Conservation (phyloP, 2,888 invertebrate species). For the Scelioninae gen. 1 region DNA sequence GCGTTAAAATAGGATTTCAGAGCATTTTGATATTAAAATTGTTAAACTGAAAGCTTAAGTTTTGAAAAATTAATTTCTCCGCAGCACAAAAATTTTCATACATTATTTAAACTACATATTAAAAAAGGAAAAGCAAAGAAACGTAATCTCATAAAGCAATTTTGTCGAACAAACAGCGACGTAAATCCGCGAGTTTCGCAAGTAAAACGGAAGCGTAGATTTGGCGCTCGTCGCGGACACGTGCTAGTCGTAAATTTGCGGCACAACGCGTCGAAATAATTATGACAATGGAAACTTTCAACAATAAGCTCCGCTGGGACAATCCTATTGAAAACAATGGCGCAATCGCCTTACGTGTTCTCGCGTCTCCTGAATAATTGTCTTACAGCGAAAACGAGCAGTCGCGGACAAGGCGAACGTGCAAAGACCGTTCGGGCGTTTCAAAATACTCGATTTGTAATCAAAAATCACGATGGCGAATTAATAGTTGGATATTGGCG, state of each 20-base stretch:
- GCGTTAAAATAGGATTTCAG: too few species aligned
- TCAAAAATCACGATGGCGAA: slow-evolving; percentile 30
- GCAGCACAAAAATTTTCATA: too few species aligned
- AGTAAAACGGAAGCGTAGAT: slow-evolving; percentile 31
- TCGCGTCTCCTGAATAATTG: slow-evolving; percentile 56
- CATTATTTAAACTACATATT: too few species aligned
- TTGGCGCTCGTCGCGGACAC: slow-evolving; percentile 51
- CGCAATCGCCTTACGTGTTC: slow-evolving; percentile 64
- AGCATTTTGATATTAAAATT: too few species aligned
- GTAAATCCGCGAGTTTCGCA: slow-evolving; percentile 44
- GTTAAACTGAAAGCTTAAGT: too few species aligned
- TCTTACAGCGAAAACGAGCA: slow-evolving; percentile 44
- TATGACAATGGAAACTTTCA: slow-evolving; percentile 84
- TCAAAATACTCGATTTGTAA: neutral
- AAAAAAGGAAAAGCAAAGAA: neutral
- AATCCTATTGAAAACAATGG: slow-evolving; percentile 82
- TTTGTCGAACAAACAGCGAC: slow-evolving; percentile 30
- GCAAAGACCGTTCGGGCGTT: slow-evolving; percentile 8
- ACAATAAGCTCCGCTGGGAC: slow-evolving; percentile 82
- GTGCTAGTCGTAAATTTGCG: slow-evolving; percentile 79
- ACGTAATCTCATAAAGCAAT: slow-evolving; percentile 4
- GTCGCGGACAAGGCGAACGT: slow-evolving; percentile 37
- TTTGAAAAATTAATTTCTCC: too few species aligned
- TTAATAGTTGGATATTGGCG: slow-evolving; percentile 37
- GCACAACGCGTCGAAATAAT: slow-evolving; percentile 82